Evolutionary conservation across 2,888 invertebrate genomes (phyloP).

Genomic region (Epiperipatus broadwayi): DNA sequence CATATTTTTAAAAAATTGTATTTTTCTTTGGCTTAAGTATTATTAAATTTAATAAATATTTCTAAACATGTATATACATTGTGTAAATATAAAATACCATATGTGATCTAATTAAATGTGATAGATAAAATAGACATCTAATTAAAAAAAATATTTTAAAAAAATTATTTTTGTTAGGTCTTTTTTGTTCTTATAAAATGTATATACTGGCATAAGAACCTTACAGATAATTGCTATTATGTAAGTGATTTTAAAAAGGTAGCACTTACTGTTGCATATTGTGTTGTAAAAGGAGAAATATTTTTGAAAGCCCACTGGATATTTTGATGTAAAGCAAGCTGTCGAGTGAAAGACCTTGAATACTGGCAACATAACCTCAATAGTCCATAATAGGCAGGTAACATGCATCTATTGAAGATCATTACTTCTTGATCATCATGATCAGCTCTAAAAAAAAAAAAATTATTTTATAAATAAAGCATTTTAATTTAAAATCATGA

Average conservation of each 20-base stretch:
- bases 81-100: too few relatives aligned
- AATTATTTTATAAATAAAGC: conserved; percentile 7
- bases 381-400: conserved; percentile 59
- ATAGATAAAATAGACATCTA: too few relatives aligned
- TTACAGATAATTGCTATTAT: neutral
- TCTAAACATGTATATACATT: too few relatives aligned
- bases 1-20: too few relatives aligned
- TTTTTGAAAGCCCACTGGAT: conserved; percentile 92
- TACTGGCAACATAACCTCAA: conserved; percentile 74
- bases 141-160: too few relatives aligned
- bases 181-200: too few relatives aligned
- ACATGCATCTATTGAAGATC: conserved; percentile 75
- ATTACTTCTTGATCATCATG: conserved; percentile 91
- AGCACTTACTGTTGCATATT: conserved; percentile 53
- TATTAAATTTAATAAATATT: too few relatives aligned
- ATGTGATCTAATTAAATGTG: too few relatives aligned
- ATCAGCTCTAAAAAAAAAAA: conserved; percentile 48
- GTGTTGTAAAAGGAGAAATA: conserved; percentile 82
- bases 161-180: too few relatives aligned
- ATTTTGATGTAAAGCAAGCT: conserved; percentile 77
- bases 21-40: too few relatives aligned
- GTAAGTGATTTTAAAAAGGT: neutral
- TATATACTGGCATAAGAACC: too few relatives aligned
- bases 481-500: too few relatives aligned
- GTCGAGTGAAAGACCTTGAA: conserved; percentile 61